These are phyloP conservation scores for Eristalis pertinax DNA, from an alignment of 2,888 invertebrate genomes.

Conservation along the genomic window DNA sequence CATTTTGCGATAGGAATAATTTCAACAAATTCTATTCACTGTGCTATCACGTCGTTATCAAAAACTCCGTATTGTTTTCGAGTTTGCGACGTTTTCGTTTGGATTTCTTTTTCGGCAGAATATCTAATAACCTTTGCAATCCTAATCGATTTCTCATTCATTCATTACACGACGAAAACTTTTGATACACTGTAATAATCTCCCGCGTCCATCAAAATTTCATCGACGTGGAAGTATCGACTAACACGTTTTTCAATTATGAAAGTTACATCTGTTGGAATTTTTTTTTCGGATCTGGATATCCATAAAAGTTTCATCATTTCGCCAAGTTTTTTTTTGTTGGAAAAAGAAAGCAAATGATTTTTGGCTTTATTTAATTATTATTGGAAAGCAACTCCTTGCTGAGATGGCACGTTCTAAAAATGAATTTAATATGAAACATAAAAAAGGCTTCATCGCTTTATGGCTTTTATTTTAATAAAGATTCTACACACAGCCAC, in stretches of 20 bases:
- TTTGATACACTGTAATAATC: not conserved
- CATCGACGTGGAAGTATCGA: not conserved
- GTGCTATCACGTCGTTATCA: too few species aligned
- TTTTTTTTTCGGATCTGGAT: not conserved
- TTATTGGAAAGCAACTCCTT: not conserved
- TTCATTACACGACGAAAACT: not conserved
- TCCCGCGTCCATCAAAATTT: not conserved
- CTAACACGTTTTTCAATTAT: slow-evolving; percentile 1
- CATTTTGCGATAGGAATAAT: too few species aligned
- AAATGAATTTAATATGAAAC: not conserved
- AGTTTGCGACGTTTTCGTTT: not conserved
- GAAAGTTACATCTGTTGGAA: not conserved
- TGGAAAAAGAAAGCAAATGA: not conserved
- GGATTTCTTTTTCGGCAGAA: not conserved
- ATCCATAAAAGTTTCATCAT: not conserved
- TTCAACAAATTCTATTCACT: too few species aligned
- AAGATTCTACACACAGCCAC: not conserved
- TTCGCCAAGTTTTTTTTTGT: not conserved
- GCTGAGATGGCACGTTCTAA: not conserved
- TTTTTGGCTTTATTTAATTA: not conserved
- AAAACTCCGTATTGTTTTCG: not conserved
- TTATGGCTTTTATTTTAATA: not conserved
- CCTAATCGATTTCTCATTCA: not conserved
- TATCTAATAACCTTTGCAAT: not conserved
- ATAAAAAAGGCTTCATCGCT: not conserved